phyloP scores from a whole-genome alignment of 2,113 vertebrate species.

The Apodemus sylvaticus region DNA sequence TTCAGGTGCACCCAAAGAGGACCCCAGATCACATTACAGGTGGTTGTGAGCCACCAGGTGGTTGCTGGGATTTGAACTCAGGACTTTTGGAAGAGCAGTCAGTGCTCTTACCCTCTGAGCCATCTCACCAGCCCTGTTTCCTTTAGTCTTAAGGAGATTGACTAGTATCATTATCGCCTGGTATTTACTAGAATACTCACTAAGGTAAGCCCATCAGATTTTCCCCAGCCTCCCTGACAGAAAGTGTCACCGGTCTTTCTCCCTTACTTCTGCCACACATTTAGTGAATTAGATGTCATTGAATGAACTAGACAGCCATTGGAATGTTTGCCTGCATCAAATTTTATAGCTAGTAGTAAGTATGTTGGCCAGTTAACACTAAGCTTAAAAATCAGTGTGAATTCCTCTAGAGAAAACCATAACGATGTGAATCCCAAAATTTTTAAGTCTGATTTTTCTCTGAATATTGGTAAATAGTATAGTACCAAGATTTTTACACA shows the following conservation, averaged over 20 bases:
- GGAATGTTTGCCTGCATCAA: slow-evolving; percentile 6
- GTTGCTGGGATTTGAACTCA: no score
- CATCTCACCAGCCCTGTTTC: not conserved
- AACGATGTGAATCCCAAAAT: not conserved
- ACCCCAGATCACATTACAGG: no score
- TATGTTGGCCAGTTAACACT: not conserved
- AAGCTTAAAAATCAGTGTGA: not conserved
- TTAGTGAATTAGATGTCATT: not conserved
- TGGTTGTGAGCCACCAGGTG: no score
- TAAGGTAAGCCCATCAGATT: not conserved
- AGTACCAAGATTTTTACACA: not conserved
- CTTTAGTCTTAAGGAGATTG: not conserved
- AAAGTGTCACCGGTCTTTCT: not conserved
- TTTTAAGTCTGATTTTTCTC: not conserved
- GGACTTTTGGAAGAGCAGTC: no score
- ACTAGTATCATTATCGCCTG: not conserved
- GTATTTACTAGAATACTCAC: not conserved
- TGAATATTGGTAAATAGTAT: slow-evolving; percentile 17
- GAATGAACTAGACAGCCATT: not conserved
- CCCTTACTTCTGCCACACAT: not conserved
- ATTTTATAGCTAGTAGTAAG: slow-evolving; percentile 8
- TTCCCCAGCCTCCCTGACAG: not conserved
- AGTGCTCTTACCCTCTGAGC: no score
- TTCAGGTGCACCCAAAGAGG: no score
- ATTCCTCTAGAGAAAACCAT: not conserved